phyloP scores from a whole-genome alignment of 2,888 invertebrate species.

The Amphipoea oculea region DNA sequence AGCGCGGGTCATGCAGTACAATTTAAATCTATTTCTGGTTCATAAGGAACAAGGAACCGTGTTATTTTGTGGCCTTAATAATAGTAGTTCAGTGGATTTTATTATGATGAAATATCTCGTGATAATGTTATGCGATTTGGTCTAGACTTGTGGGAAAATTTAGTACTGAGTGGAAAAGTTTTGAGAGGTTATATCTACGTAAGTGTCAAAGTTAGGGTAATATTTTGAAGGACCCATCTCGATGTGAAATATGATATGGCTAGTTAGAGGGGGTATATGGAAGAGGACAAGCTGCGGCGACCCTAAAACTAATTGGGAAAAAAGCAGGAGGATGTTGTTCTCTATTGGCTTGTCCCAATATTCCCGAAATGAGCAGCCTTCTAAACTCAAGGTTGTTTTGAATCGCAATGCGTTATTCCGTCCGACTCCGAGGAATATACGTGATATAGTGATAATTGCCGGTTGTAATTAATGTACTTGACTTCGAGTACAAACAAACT shows the following conservation, averaged over 20 bases:
- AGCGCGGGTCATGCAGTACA: constrained; percentile 56
- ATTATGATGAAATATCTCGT: constrained; percentile 24
- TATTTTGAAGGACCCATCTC: background rate
- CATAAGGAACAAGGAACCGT: constrained; percentile 48
- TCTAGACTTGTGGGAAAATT: constrained; percentile 29
- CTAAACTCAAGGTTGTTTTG: background rate
- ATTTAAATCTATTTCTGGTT: constrained; percentile 59
- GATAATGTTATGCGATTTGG: constrained; percentile 2
- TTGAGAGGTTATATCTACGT: background rate
- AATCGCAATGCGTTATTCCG: background rate
- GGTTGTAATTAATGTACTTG: constrained; percentile 32
- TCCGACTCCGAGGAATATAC: background rate
- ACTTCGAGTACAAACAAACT: constrained; percentile 26
- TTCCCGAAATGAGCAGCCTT: background rate
- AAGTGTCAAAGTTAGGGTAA: constrained; percentile 1
- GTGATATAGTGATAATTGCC: constrained; percentile 4
- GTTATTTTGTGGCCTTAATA: constrained; percentile 56
- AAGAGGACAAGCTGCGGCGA: background rate
- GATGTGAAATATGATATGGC: too few relatives aligned
- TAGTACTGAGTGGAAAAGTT: constrained; percentile 11
- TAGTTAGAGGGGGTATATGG: background rate
- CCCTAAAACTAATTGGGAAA: too few relatives aligned
- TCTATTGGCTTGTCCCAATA: background rate
- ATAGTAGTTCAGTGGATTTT: constrained; percentile 29
- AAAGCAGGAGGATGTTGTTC: background rate